Base-by-base conservation (phyloP, 2,888 invertebrate genomes). In the Athalia circularis region DNA sequence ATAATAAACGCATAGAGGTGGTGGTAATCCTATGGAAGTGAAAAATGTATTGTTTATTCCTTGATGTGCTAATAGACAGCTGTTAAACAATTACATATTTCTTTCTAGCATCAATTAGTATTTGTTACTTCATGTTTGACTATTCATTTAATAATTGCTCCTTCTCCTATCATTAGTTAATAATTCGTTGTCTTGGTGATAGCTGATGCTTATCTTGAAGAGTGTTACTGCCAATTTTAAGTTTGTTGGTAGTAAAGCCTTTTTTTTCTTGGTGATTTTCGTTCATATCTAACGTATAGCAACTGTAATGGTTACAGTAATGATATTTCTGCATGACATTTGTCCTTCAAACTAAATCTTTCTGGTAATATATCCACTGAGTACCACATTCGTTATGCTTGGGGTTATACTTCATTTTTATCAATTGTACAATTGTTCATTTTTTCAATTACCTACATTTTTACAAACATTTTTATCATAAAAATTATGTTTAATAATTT, bases 231-330 rank as follows among this genome's bases (percentile, higher is more conserved):
- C 11, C 64, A 29, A 64, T 45, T 64, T 0, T 29, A 64, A 45
- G 43, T 64, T 64, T 64, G 45, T 43, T n/a, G 13, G 47, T 68
- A 68, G 11, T 4, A 11, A 48, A 68, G 11, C 7, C 11, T 15
- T 68, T n/a, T 15, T n/a, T 48, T n/a, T 65, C 13, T 4, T 65
- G 29, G 50, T 29, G 11, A 45, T 72, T 3, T 57, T n/a, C 52
- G 29, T 9, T 65, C 43, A 50, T 67, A 64, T 11, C 13, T 13
- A 65, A 62, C 64, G 65, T 50, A 70, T 45, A 70, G 57, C n/a
- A 54, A 70, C 77, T 48, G 72, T 78, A 79, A 70, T 81, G 80
- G 81, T 79, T 78, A 80, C 75, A 78, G 79, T 77, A 77, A 75
- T 59, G 65, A 45, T 76, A 65, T 81, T 52, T 76, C 9, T 80